Evolutionary conservation across 2,113 vertebrate genomes (phyloP), one percentile per base, ranked within the genome.

Genomic region (Ranitomeya imitator): DNA sequence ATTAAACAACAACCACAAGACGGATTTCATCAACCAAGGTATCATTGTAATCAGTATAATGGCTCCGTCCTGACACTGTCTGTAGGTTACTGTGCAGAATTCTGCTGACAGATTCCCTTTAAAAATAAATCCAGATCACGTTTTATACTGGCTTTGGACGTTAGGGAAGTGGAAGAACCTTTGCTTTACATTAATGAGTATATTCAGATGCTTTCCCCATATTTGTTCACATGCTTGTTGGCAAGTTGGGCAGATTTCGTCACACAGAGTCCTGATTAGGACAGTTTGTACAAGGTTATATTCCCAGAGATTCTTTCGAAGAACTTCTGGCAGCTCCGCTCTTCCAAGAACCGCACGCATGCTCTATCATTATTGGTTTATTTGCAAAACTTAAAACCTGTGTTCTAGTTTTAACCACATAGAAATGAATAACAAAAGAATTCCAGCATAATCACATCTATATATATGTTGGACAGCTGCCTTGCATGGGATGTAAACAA

Each of bases 301-400:
- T 77, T 88, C 87, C 79, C 71, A 84, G 87, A 23, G 26, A 37
- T 31, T 78, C 87, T 88, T 84, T 88, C 87, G 54, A 88, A 84
- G 80, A 88, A 88, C 71, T 74, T 88, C 76, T 84, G 80, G 71
- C 71, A 83, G 59, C 21, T 7, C 2, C 26, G 71, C 18, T 61
- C 26, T 88, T 77, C 87, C 87, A 88, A 16, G 87, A 88, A 88
- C 52, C 78, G 18, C 37, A 78, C 54, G 63, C 23, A 82, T 73
- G 87, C 59, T 21, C 60, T 63, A 55, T n/a, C 69, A 76, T 65
- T 73, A 14, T 6, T 6, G 80, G 14, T 65, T 83, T 52, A 55
- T 55, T 79, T 55, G n/a, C 55, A 15, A 45, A 0, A 11, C 45
- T 76, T 76, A 57, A n/a, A 55, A 79, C 52, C 77, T n/a, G 57